These are phyloP conservation scores for Calidris pygmaea DNA, from an alignment of 2,113 vertebrate genomes.

Conservation along the genomic window DNA sequence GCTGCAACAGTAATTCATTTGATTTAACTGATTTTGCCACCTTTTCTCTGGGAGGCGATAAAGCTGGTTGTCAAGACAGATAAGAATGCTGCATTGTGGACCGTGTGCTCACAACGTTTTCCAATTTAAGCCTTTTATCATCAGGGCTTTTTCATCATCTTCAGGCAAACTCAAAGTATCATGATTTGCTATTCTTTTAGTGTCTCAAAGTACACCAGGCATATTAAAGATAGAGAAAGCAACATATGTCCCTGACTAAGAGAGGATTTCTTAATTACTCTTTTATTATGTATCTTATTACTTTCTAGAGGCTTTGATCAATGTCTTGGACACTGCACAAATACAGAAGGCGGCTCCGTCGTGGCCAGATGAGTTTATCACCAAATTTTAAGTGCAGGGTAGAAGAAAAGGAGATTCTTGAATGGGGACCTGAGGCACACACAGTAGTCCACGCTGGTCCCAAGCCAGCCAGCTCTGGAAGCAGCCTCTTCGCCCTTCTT, in stretches of 20 bases:
- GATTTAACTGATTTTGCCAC: conserved; percentile 9
- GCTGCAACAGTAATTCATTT: not conserved
- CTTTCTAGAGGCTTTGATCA: not conserved
- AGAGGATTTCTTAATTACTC: not conserved
- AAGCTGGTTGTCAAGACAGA: not conserved
- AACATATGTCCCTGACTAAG: not conserved
- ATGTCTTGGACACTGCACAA: not conserved
- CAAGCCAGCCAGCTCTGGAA: not conserved
- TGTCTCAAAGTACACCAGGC: not conserved
- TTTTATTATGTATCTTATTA: not conserved
- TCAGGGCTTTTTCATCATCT: not conserved
- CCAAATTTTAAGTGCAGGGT: not conserved
- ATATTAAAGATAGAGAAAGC: not conserved
- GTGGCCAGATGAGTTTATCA: not conserved
- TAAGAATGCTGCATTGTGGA: not conserved
- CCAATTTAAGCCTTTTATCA: not conserved
- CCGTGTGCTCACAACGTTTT: not conserved
- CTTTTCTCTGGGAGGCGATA: not conserved
- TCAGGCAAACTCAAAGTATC: not conserved
- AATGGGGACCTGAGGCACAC: not conserved
- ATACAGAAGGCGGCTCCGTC: not conserved
- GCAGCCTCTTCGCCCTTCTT: not conserved
- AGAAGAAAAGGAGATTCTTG: not conserved
- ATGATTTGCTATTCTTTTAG: not conserved
- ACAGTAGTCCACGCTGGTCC: not conserved